Percentiles rank a stretch among this genome's conserved stretches.
Conservation (phyloP, 2,797 vertebrate genomes). For the Protonibea diacanthus region DNA sequence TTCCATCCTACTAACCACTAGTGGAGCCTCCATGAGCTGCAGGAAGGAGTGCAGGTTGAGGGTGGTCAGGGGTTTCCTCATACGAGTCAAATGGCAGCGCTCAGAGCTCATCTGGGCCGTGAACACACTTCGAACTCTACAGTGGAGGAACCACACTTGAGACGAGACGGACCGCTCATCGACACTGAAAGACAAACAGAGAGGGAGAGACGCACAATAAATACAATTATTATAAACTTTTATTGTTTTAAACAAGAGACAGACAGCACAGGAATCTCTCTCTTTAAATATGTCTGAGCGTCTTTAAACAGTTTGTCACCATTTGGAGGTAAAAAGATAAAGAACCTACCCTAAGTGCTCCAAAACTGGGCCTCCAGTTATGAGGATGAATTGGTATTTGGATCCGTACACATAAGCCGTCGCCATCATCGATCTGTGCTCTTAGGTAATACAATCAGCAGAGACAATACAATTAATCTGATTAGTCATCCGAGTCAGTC, state of each 20-base stretch:
- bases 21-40: conserved; percentile 92
- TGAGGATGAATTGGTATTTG: conserved; percentile 93
- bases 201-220: not conserved
- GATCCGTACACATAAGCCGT: conserved; percentile 93
- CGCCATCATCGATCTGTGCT: conserved; percentile 96
- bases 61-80: conserved; percentile 87
- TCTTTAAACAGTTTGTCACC: not conserved
- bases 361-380: conserved; percentile 89
- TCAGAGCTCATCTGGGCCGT: conserved; percentile 55
- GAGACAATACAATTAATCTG: not conserved
- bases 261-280: not conserved
- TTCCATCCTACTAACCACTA: conserved; percentile 84
- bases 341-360: conserved; percentile 87
- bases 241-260: not conserved
- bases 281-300: not conserved
- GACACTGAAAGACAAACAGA: conserved; percentile 70
- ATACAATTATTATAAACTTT: not conserved
- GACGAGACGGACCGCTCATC: conserved; percentile 76
- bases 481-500: not conserved
- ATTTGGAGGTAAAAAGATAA: not conserved
- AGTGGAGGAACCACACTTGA: conserved; percentile 91
- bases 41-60: conserved; percentile 92
- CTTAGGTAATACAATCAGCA: conserved; percentile 63
- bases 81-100: conserved; percentile 86
- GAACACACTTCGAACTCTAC: conserved; percentile 62